Conservation (phyloP, 2,888 invertebrate species). For the Sinotaia quadrata region DNA sequence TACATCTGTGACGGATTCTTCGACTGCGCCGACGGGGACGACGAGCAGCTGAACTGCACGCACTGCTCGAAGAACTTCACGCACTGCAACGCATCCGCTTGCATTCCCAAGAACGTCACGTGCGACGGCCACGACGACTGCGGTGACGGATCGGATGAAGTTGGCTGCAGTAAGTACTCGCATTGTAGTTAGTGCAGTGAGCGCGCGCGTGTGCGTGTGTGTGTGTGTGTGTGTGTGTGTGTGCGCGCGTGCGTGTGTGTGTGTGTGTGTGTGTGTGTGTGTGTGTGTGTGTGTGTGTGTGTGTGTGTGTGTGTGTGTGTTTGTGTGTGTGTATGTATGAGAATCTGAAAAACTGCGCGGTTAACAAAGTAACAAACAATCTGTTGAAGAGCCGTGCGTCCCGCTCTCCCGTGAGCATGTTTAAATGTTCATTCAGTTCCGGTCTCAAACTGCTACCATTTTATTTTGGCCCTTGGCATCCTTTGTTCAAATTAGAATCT, state of each 20-base stretch:
- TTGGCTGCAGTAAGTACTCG: slow-evolving; percentile 30
- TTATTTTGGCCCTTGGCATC: no score
- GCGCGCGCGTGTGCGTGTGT: background rate
- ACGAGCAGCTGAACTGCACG: slow-evolving; percentile 46
- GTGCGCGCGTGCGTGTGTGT: background rate
- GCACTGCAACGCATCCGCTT: slow-evolving; percentile 17
- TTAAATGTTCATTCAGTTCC: no score
- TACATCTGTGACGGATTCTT: slow-evolving; percentile 59
- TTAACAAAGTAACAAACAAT: background rate
- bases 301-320: slow-evolving; percentile 5
- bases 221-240: slow-evolving; percentile 3
- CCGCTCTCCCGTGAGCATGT: no score
- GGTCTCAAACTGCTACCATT: no score
- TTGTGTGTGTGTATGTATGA: background rate
- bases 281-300: slow-evolving; percentile 4
- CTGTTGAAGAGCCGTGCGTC: no score
- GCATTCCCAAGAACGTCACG: slow-evolving; percentile 16
- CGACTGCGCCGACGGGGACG: slow-evolving; percentile 65
- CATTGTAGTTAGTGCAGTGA: background rate
- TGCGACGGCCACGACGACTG: slow-evolving; percentile 35
- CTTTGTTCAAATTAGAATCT: no score
- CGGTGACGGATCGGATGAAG: slow-evolving; percentile 29
- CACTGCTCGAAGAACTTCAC: slow-evolving; percentile 17
- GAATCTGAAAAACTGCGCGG: background rate
- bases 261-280: slow-evolving; percentile 3